These are phyloP conservation scores for Acrocyrtus sp. DNA, from an alignment of 2,888 invertebrate species.

Conservation along the genomic window DNA sequence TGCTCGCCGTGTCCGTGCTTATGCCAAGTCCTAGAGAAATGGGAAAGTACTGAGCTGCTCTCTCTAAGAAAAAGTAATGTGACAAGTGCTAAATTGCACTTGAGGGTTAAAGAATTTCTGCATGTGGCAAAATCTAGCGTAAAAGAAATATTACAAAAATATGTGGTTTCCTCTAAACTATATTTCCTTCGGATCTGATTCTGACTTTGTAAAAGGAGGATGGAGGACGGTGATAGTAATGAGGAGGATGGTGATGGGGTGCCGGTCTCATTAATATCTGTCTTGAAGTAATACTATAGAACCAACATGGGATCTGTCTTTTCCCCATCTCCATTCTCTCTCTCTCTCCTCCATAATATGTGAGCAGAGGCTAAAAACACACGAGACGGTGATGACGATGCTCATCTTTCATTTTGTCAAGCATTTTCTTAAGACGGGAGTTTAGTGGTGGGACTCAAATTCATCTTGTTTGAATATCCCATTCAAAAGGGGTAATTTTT, in stretches of 20 bases:
- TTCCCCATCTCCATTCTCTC: conserved; percentile 13
- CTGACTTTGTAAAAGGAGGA: conserved; percentile 23
- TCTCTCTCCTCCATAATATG: conserved; percentile 11
- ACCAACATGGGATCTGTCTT: conserved; percentile 48
- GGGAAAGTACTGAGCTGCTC: conserved; percentile 10
- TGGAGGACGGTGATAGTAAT: conserved; percentile 36
- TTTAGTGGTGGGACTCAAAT: background rate
- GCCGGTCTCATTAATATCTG: conserved; percentile 57
- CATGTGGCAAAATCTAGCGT: conserved; percentile 34
- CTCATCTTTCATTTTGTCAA: conserved; percentile 53
- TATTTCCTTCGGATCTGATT: conserved; percentile 39
- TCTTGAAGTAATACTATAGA: conserved; percentile 52
- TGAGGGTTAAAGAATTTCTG: conserved; percentile 44
- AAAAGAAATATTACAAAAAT: conserved; percentile 16
- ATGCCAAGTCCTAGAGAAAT: too few relatives aligned
- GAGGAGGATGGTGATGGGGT: conserved; percentile 49
- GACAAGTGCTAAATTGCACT: conserved; percentile 54
- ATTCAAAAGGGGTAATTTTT: conserved; percentile 4
- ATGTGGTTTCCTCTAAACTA: conserved; percentile 42
- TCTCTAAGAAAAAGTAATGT: conserved; percentile 30
- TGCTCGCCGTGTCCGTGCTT: too few relatives aligned
- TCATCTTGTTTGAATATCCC: background rate
- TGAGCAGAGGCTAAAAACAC: background rate
- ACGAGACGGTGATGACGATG: conserved; percentile 4
- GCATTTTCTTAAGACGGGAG: conserved; percentile 10